phyloP scores from a whole-genome alignment of 53 echinoderm and acorn worm species.

The Henricia sp. region DNA sequence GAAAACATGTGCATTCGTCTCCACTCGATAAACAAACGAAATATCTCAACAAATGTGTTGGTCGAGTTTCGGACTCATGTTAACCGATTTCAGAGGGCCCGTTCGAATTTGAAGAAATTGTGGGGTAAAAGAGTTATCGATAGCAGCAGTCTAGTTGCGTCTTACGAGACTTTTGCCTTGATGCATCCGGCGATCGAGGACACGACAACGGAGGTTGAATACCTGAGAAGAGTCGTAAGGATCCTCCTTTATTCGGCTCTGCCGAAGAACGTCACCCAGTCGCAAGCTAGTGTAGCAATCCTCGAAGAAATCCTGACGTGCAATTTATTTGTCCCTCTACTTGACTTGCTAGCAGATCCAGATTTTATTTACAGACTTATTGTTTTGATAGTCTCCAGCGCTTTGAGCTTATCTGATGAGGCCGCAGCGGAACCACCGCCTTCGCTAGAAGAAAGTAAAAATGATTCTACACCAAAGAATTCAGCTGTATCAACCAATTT shows the following conservation, averaged over 20 bases:
- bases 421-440: no score
- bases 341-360: conserved; percentile 83
- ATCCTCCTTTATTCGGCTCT: conserved; percentile 51
- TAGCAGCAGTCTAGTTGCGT: conserved; percentile 68
- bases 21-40: conserved; percentile 10
- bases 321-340: conserved; percentile 71
- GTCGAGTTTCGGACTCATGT: conserved; percentile 60
- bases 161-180: conserved; percentile 80
- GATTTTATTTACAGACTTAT: conserved; percentile 82
- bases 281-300: conserved; percentile 61
- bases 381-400: conserved; percentile 54
- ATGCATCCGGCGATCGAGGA: conserved; percentile 78
- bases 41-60: conserved; percentile 25
- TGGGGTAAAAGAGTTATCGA: not conserved
- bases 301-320: conserved; percentile 80
- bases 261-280: conserved; percentile 48
- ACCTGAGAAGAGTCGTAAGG: conserved; percentile 59
- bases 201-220: conserved; percentile 62
- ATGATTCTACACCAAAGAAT: not conserved
- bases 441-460: not conserved
- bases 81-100: conserved; percentile 52
- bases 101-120: conserved; percentile 54
- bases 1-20: conserved; percentile 33
- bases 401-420: not conserved
- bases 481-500: not conserved